phyloP scores from a whole-genome alignment of 2,888 invertebrate genomes.

The Pandemis cinnamomeana region DNA sequence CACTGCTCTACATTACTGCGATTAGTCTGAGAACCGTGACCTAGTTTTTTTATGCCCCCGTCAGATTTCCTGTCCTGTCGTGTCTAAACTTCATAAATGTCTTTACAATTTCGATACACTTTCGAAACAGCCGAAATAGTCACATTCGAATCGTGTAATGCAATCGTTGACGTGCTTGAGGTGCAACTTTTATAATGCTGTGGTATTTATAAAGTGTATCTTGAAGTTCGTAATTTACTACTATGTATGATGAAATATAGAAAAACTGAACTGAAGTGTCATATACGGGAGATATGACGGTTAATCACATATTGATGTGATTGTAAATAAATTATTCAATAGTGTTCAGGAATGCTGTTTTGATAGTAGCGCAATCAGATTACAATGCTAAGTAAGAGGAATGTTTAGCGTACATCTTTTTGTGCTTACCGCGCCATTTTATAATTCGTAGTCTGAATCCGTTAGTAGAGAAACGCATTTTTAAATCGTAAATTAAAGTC shows the following conservation, averaged over 20 bases:
- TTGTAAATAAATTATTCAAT: slow-evolving; percentile 9
- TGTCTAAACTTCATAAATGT: slow-evolving; percentile 69
- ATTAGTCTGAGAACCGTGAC: slow-evolving; percentile 67
- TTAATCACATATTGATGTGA: neutral
- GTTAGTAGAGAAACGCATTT: neutral
- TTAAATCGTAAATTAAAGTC: neutral
- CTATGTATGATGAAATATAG: neutral
- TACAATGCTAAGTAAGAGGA: neutral
- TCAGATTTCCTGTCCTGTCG: slow-evolving; percentile 74
- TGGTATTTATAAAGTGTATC: neutral
- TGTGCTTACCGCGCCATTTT: neutral
- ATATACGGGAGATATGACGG: neutral
- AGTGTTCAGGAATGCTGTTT: slow-evolving; percentile 3
- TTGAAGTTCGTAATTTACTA: neutral
- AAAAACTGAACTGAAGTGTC: neutral
- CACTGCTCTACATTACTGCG: slow-evolving; percentile 32
- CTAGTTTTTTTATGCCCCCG: slow-evolving; percentile 73
- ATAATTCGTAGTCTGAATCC: neutral
- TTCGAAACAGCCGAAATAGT: slow-evolving; percentile 62
- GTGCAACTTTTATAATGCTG: neutral
- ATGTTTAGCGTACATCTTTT: neutral
- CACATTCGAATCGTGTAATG: neutral
- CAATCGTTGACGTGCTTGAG: neutral
- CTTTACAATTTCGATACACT: slow-evolving; percentile 69
- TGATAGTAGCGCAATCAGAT: neutral